These are phyloP conservation scores for Lasioglossum vierecki DNA, from an alignment of 2,888 invertebrate genomes.

Conservation along the genomic window DNA sequence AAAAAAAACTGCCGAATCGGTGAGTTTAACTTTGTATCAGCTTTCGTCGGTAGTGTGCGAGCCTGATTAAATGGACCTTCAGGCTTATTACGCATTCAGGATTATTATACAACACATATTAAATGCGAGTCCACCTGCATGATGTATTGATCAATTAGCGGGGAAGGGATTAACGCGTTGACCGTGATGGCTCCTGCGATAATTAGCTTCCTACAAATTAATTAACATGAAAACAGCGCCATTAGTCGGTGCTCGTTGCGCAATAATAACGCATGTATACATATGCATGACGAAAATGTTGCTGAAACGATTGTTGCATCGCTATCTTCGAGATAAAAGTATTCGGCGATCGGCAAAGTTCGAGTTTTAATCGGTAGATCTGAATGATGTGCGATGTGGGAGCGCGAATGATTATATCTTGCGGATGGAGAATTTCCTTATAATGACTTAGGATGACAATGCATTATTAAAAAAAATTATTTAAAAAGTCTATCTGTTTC, in stretches of 20 bases:
- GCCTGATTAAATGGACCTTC: neutral
- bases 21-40: conserved; percentile 17
- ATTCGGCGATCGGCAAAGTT: neutral
- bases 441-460: too few relatives aligned
- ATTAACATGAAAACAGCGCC: conserved; percentile 7
- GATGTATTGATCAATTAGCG: conserved; percentile 8
- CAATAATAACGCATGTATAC: neutral
- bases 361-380: neutral
- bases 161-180: conserved; percentile 9
- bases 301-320: neutral
- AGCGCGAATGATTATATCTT: too few relatives aligned
- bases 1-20: conserved; percentile 53
- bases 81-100: neutral
- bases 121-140: neutral
- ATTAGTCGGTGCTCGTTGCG: neutral
- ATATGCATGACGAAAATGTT: neutral
- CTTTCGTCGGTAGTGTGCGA: neutral
- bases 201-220: conserved; percentile 18
- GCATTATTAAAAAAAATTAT: too few relatives aligned
- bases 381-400: too few relatives aligned
- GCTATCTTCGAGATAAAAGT: too few relatives aligned
- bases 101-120: conserved; percentile 2
- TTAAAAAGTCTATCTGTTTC: too few relatives aligned
- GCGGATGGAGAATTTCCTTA: too few relatives aligned
- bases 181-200: neutral